Percentiles rank a stretch among this genome's conserved stretches.
Conservation (phyloP, 2,888 invertebrate species). For the Allygus modestus region DNA sequence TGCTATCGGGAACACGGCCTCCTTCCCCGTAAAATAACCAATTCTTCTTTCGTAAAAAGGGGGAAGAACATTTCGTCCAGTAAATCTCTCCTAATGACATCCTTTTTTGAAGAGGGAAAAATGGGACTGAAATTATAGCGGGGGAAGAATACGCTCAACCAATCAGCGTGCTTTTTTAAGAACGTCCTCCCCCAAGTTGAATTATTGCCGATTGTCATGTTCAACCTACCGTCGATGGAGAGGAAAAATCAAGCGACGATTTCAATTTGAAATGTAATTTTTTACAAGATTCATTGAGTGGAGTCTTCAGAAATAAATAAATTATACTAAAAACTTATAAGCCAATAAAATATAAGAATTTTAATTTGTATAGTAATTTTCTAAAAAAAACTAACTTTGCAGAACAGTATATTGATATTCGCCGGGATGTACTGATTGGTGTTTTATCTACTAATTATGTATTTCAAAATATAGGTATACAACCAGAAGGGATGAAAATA, state of each 20-base stretch:
- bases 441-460: too few species aligned
- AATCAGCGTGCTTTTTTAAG: slow-evolving; percentile 50
- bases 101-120: slow-evolving; percentile 69
- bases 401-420: too few species aligned
- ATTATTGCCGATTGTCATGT: slow-evolving; percentile 44
- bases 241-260: slow-evolving; percentile 2
- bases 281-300: not conserved
- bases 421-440: too few species aligned
- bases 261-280: slow-evolving; percentile 4
- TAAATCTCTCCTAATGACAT: slow-evolving; percentile 69
- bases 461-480: too few species aligned
- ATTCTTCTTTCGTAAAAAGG: slow-evolving; percentile 61
- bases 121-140: slow-evolving; percentile 62
- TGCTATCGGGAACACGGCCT: slow-evolving; percentile 23
- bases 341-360: too few species aligned
- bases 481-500: too few species aligned
- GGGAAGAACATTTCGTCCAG: slow-evolving; percentile 64
- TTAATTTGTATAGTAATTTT: too few species aligned
- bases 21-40: slow-evolving; percentile 52
- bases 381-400: too few species aligned
- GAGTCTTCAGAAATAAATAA: too few species aligned
- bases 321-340: too few species aligned
- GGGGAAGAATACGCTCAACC: slow-evolving; percentile 55
- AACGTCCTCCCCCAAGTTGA: slow-evolving; percentile 39
- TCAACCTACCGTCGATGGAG: slow-evolving; percentile 36